A percentile compares a stretch with the other conserved stretches of the same genome.
Conservation (phyloP, 2,888 invertebrate genomes). For the Melanophora roralis region DNA sequence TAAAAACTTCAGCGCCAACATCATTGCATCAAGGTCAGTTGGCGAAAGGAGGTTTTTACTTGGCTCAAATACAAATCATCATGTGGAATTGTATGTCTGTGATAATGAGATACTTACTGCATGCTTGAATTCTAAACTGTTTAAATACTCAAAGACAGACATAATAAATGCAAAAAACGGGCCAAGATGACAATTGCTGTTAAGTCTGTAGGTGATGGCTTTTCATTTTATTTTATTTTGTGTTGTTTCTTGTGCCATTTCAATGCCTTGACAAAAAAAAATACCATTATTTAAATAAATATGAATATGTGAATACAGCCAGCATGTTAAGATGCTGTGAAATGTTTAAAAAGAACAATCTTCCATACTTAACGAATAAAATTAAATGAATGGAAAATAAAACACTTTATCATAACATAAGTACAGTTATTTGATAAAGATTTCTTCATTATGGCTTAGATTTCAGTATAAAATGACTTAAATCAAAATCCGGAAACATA, state of each 20-base stretch:
- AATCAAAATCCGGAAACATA: no score
- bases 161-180: slow-evolving; percentile 29
- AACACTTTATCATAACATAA: slow-evolving; percentile 21
- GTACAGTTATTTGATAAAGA: slow-evolving; percentile 5
- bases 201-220: slow-evolving; percentile 53
- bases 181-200: slow-evolving; percentile 49
- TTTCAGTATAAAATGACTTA: no score
- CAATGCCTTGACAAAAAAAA: slow-evolving; percentile 20
- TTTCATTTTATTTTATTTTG: no score
- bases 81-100: slow-evolving; percentile 11
- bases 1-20: slow-evolving; percentile 25
- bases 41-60: neutral
- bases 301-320: neutral
- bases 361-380: neutral
- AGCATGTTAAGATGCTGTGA: no score
- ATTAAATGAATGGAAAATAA: neutral
- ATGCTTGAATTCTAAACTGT: slow-evolving; percentile 42
- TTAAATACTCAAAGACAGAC: slow-evolving; percentile 21
- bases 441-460: no score
- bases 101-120: slow-evolving; percentile 39
- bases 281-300: slow-evolving; percentile 22
- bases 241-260: slow-evolving; percentile 15
- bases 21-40: slow-evolving; percentile 47
- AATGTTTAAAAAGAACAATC: no score
- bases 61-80: neutral